These are phyloP conservation scores for Muntiacus reevesi DNA, from an alignment of 2,113 vertebrate species.

Conservation along the genomic window DNA sequence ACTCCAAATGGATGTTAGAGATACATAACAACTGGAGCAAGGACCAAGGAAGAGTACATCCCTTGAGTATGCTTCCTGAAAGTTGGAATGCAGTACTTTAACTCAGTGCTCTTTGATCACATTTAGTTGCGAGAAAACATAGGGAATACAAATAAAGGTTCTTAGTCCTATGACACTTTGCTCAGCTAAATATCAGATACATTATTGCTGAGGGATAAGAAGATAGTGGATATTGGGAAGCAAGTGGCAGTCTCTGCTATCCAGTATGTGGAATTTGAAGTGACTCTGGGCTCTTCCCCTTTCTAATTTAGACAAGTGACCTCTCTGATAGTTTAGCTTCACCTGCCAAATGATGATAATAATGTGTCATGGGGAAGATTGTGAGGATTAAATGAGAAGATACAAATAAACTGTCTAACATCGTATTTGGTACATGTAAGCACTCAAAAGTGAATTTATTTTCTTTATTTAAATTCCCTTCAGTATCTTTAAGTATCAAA, in stretches of 20 bases:
- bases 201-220: neutral
- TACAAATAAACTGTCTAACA: neutral
- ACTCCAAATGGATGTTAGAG: neutral
- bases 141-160: neutral
- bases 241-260: neutral
- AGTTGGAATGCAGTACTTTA: neutral
- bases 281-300: neutral
- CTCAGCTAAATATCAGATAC: neutral
- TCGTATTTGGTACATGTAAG: neutral
- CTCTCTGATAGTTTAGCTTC: neutral
- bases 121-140: neutral
- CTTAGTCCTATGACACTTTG: neutral
- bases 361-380: neutral
- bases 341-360: neutral
- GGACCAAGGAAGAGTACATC: neutral
- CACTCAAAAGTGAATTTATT: neutral
- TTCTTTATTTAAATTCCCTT: neutral
- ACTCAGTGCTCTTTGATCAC: neutral
- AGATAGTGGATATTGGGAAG: neutral
- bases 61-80: neutral
- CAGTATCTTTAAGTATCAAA: neutral
- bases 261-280: neutral
- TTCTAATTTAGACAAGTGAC: neutral
- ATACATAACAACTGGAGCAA: neutral
- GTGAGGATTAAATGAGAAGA: neutral